Base-by-base conservation (phyloP, 2,113 vertebrate genomes). In the Pseudonaja textilis region DNA sequence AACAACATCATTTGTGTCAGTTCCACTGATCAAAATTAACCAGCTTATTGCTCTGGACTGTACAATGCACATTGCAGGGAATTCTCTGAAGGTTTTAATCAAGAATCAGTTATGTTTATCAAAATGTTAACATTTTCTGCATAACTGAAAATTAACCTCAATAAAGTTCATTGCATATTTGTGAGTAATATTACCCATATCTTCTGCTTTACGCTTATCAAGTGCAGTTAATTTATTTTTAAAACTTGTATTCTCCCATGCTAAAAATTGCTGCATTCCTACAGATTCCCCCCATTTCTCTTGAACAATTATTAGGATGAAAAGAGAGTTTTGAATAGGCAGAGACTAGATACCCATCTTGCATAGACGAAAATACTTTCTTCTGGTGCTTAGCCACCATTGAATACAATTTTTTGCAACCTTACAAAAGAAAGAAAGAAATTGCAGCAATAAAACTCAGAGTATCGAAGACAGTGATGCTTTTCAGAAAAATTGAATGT, bases 11-110 rank as follows among this genome's bases (percentile, higher is more conserved):
- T 45, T 88, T 22, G 39, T 93, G 57, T 34, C 61, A 85, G 34
- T 93, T 92, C 7, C 50, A 29, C 59, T 54, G 56, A 74, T 54
- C 88, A 88, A 88, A 88, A 59, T 85, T 88, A 88, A 29, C 39
- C 61, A 81, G 26, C 34, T 91, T 29, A 59, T 54, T 85, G 42
- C 25, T 59, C 45, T 89, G 61, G 39, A 29, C 8, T 88, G 34
- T 85, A 85, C 20, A 89, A n/a, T 57, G 45, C 89, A 85, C 4
- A 34, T 16, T 57, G 50, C 39, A 6, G 55, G 20, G 18, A 57
- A 81, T 52, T 89, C 50, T 23, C 29, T n/a, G 50, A 89, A 85
- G 54, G 54, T 52, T 89, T 89, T 85, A 18, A 29, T 18, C 39
- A 59, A 89, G 26, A 85, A 85, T 50, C 39, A 23, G 81, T 92